A percentile compares a stretch with the other conserved stretches of the same genome.
Conservation (phyloP, 2,888 invertebrate genomes). For the Anodontia alba region DNA sequence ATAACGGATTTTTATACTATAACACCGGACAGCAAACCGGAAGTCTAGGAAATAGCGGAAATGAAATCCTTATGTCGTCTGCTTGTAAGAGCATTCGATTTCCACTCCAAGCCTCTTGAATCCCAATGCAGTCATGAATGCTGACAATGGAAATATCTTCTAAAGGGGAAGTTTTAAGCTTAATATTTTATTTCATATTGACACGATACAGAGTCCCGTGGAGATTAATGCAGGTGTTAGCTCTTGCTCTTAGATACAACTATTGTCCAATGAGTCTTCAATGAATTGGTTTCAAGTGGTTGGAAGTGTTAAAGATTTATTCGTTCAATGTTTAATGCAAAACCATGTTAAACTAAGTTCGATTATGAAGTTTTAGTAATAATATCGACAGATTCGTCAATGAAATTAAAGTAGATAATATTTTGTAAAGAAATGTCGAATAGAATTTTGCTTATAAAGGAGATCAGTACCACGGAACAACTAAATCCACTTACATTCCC, state of each 20-base stretch:
- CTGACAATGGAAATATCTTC: conserved; percentile 46
- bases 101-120: conserved; percentile 26
- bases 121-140: conserved; percentile 53
- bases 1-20: conserved; percentile 35
- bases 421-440: conserved; percentile 17
- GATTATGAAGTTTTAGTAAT: not conserved
- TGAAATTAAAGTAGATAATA: not conserved
- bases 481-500: not conserved
- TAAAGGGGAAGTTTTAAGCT: conserved; percentile 56
- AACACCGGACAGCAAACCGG: conserved; percentile 54
- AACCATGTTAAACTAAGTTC: conserved; percentile 7
- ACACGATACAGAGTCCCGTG: conserved; percentile 52
- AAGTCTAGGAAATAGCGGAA: conserved; percentile 59
- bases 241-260: not conserved
- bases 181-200: conserved; percentile 60
- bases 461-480: not conserved
- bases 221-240: conserved; percentile 51
- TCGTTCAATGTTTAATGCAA: conserved; percentile 12
- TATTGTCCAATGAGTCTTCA: not conserved
- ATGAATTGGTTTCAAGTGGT: conserved; percentile 5
- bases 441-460: not conserved
- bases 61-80: conserved; percentile 62
- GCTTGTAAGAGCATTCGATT: conserved; percentile 46
- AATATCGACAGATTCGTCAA: conserved; percentile 12
- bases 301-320: conserved; percentile 17